These are phyloP conservation scores for Penaeus japonicus DNA, from an alignment of 1,140 invertebrate genomes.

Conservation along the genomic window DNA sequence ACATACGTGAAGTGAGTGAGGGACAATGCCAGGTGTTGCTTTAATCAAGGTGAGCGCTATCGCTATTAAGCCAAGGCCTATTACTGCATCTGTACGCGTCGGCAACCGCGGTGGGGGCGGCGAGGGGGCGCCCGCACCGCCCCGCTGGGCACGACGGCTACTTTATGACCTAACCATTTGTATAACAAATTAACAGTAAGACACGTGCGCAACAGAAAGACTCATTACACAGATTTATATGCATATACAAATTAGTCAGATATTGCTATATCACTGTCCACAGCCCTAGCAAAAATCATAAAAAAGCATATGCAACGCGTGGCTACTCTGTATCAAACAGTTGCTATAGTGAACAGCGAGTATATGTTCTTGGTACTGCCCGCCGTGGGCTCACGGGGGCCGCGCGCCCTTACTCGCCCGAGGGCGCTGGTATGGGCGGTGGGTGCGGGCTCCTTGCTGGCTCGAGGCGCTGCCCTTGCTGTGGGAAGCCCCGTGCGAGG, in stretches of 20 bases:
- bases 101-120: neutral
- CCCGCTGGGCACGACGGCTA: neutral
- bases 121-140: neutral
- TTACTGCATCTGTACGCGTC: constrained; percentile 39
- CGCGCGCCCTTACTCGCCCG: too few relatives aligned
- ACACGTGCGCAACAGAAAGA: constrained; percentile 48
- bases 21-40: constrained; percentile 31
- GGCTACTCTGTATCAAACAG: constrained; percentile 37
- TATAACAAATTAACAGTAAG: constrained; percentile 50
- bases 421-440: neutral
- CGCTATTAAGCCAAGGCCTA: constrained; percentile 41
- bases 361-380: constrained; percentile 26
- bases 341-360: constrained; percentile 42
- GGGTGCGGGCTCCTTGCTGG: constrained; percentile 7
- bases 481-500: neutral
- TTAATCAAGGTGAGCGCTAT: constrained; percentile 25
- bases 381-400: neutral
- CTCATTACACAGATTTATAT: constrained; percentile 46
- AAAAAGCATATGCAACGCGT: constrained; percentile 42
- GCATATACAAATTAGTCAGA: constrained; percentile 48
- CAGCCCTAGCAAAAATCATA: constrained; percentile 45
- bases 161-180: constrained; percentile 42
- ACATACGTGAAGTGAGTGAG: constrained; percentile 25
- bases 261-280: constrained; percentile 49
- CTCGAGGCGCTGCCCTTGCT: neutral